These are phyloP conservation scores for Jaculus jaculus DNA, from an alignment of 2,113 vertebrate species.

Conservation along the genomic window DNA sequence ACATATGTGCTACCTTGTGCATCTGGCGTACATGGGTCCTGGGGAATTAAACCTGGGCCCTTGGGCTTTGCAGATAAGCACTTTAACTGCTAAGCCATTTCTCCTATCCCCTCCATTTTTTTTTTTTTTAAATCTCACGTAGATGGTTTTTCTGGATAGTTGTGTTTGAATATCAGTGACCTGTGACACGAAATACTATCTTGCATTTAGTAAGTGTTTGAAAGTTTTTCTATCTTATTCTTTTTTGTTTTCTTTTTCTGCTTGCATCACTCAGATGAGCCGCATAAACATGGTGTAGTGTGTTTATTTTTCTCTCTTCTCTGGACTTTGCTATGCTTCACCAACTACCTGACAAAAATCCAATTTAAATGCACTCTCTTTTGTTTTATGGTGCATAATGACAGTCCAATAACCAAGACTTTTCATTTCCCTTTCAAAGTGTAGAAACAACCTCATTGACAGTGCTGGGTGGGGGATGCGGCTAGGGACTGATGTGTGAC, in stretches of 20 bases:
- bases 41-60: too few species aligned
- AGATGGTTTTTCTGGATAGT: slow-evolving; percentile 34
- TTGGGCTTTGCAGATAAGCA: too few species aligned
- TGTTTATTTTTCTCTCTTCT: background rate
- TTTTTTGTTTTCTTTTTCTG: background rate
- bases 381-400: slow-evolving; percentile 22
- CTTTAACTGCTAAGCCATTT: too few species aligned
- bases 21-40: too few species aligned
- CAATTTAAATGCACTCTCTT: background rate
- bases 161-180: slow-evolving; percentile 23
- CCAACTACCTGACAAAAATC: background rate
- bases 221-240: background rate
- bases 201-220: slow-evolving; percentile 25
- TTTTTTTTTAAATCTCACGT: background rate
- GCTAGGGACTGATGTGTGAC: background rate
- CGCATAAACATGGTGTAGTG: background rate
- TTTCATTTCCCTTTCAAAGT: background rate
- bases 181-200: background rate
- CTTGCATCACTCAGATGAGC: background rate
- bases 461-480: background rate
- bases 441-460: background rate
- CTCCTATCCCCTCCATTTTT: background rate
- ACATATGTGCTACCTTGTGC: too few species aligned
- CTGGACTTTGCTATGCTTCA: slow-evolving; percentile 8
- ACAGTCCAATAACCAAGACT: background rate